phyloP scores from a whole-genome alignment of 2,797 vertebrate species.

The Acrossocheilus fasciatus region DNA sequence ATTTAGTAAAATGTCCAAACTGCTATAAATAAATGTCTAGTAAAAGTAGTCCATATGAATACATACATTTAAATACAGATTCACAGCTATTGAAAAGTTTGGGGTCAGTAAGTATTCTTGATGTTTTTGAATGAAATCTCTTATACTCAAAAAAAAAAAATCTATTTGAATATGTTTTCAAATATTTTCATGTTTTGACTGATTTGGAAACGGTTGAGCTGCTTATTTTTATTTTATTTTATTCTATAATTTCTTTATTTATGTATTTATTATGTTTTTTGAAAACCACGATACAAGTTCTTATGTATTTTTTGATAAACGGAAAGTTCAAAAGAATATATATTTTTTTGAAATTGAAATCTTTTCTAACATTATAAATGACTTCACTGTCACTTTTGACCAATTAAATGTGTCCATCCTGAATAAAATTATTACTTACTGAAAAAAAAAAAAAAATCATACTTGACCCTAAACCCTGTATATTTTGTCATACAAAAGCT shows the following conservation, averaged over 20 bases:
- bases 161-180: too few species aligned
- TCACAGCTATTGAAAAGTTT: neutral
- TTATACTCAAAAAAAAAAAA: too few species aligned
- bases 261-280: neutral
- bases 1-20: neutral
- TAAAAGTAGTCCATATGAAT: neutral
- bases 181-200: neutral
- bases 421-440: too few species aligned
- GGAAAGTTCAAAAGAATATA: too few species aligned
- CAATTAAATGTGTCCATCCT: too few species aligned
- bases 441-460: too few species aligned
- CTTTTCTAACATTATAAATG: too few species aligned
- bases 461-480: too few species aligned
- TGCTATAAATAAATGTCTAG: neutral
- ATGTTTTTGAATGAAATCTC: too few species aligned
- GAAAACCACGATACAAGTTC: neutral
- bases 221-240: neutral
- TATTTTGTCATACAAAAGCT: too few species aligned
- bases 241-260: neutral
- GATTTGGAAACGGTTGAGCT: neutral
- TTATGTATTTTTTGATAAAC: neutral
- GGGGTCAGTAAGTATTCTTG: neutral
- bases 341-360: too few species aligned
- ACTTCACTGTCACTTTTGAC: too few species aligned
- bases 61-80: neutral